Conservation (phyloP, 2,797 vertebrate genomes). For the Momotus momota region DNA sequence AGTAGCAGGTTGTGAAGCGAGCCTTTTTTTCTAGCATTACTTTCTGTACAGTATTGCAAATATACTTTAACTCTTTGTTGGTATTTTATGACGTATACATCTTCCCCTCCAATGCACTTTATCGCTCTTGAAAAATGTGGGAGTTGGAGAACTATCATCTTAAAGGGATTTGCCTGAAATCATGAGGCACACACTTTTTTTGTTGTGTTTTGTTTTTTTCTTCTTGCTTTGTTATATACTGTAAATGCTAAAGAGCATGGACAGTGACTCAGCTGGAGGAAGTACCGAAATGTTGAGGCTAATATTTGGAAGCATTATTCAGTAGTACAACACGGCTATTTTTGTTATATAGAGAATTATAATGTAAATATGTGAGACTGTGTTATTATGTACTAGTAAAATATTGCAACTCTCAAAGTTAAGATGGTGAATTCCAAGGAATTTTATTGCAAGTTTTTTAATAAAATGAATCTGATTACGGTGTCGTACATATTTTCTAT, state of each 20-base stretch:
- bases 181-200: constrained; percentile 50
- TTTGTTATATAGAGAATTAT: constrained; percentile 85
- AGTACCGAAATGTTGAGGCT: constrained; percentile 50
- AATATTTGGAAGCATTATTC: constrained; percentile 78
- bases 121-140: constrained; percentile 79
- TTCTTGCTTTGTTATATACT: constrained; percentile 72
- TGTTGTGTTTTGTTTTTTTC: constrained; percentile 5
- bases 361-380: constrained; percentile 84
- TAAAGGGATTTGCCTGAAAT: constrained; percentile 80
- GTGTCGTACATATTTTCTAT: constrained; percentile 1
- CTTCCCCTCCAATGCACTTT: constrained; percentile 87
- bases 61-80: constrained; percentile 29
- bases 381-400: constrained; percentile 83
- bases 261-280: constrained; percentile 65
- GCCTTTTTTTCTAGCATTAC: constrained; percentile 21
- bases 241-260: constrained; percentile 63
- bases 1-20: constrained; percentile 11
- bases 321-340: constrained; percentile 82
- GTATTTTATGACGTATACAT: constrained; percentile 43
- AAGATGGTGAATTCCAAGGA: constrained; percentile 84
- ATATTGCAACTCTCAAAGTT: constrained; percentile 82
- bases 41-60: constrained; percentile 56
- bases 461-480: constrained; percentile 75
- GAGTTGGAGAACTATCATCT: constrained; percentile 64
- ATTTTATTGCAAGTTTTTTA: constrained; percentile 86